Percentiles rank a stretch among this genome's conserved stretches.
Evolutionary conservation across 1,140 invertebrate genomes (phyloP).

Genomic region (Drosophila jambulina): DNA sequence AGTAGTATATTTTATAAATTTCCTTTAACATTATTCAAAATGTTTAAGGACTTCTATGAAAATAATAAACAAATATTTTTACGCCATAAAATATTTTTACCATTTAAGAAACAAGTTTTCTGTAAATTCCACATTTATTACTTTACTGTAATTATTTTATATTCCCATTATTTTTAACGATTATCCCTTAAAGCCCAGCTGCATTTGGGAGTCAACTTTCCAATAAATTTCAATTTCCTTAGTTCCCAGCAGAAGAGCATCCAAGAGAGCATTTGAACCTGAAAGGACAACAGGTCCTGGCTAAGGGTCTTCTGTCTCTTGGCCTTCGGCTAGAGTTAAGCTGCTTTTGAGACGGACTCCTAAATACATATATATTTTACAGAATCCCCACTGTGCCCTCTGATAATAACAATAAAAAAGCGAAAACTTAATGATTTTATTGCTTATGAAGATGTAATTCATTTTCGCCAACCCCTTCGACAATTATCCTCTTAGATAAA

Average conservation of each 20-base stretch:
- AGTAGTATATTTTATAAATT: neutral
- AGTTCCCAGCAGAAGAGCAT: conserved; percentile 12
- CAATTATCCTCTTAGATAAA: conserved; percentile 81
- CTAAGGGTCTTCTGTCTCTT: neutral
- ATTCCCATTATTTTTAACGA: neutral
- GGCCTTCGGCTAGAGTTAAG: conserved; percentile 26
- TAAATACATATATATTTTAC: conserved; percentile 4
- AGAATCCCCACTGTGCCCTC: conserved; percentile 5
- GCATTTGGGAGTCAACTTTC: neutral
- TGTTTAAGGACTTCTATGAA: neutral
- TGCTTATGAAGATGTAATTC: conserved; percentile 82
- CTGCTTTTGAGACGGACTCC: conserved; percentile 45
- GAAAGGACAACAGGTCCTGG: conserved; percentile 42
- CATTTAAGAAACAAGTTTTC: neutral
- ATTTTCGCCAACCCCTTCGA: conserved; percentile 73
- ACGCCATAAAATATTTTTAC: neutral
- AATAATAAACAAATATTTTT: no score
- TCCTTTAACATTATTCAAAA: no score
- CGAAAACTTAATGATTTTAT: conserved; percentile 80
- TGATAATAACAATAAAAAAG: conserved; percentile 63
- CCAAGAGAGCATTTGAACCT: neutral
- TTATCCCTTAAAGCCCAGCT: conserved; percentile 1
- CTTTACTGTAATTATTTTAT: neutral
- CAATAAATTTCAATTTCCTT: conserved; percentile 14
- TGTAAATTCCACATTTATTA: neutral